Base-by-base conservation (phyloP, 2,797 vertebrate genomes). In the Leuciscus waleckii region DNA sequence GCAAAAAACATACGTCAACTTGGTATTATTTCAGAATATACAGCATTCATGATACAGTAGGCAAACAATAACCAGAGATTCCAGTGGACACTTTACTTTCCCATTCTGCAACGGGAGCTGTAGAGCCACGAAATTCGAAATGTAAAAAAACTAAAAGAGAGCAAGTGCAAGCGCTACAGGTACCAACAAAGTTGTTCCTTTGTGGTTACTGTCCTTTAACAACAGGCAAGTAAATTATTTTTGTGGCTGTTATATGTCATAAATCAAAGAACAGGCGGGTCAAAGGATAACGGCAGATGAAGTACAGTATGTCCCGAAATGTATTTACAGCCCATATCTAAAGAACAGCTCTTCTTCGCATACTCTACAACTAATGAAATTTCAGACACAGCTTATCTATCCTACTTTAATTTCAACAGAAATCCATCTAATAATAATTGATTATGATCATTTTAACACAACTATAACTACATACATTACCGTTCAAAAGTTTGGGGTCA, bases 171-270 rank as follows among this genome's bases (percentile, higher is more conserved):
- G 26, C 6, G 4, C 35, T n/a, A 23, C 1, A 37, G 29, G 6
- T 21, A 23, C 6, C 19, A 80, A 35, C 1, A 46, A 51, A 46
- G 11, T 14, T 14, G 19, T 14, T 37, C 19, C 49, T 75, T 14
- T 49, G 19, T 11, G 17, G 29, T 21, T 35, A 35, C 13, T 7
- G 6, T 1, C 8, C n/a, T 67, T 43, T 29, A 65, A 67, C 61
- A 67, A 32, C 39, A 65, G 19, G 5, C n/a, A 80, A 32, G 41
- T 67, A 35, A 68, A 80, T 68, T 46, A 65, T 67, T 67, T 65
- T 17, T 46, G 16, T 37, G 21, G 29, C 26, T n/a, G 61, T n/a
- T 16, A 2, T 14, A 41, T 8, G 37, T 46, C 77, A 65, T 29
- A 32, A 54, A 58, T 46, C 77, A 63, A 79, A 41, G 39, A 79